Percentiles rank a stretch among this genome's conserved stretches.
These are phyloP conservation scores for Hydractinia symbiolongicarpus DNA, from an alignment of 30 jellyfish, hydroid and myxozoan species.

Conservation along the genomic window DNA sequence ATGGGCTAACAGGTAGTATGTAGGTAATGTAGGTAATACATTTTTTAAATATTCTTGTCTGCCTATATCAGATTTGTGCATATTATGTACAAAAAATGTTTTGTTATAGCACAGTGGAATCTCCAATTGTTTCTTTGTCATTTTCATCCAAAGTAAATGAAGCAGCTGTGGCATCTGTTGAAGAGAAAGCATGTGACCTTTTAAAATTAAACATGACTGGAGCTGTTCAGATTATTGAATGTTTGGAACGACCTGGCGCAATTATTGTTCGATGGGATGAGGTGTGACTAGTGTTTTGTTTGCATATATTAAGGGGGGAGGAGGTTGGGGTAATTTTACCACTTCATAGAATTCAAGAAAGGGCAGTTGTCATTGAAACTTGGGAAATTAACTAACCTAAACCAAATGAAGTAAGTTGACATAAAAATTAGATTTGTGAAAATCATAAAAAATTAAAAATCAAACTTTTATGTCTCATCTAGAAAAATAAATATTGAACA, in stretches of 20 bases:
- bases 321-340: background rate
- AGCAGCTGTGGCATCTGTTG: conserved; percentile 36
- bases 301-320: background rate
- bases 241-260: conserved; percentile 94
- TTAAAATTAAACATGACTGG: conserved; percentile 72
- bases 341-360: background rate
- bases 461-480: too few relatives aligned
- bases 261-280: conserved; percentile 93
- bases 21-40: too few relatives aligned
- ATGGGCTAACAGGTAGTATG: too few relatives aligned
- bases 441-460: too few relatives aligned
- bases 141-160: conserved; percentile 63
- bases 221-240: conserved; percentile 75
- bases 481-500: too few relatives aligned
- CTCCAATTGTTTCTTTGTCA: conserved; percentile 72
- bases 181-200: conserved; percentile 53
- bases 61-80: too few relatives aligned
- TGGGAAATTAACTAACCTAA: too few relatives aligned
- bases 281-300: conserved; percentile 30
- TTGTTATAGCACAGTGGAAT: conserved; percentile 10
- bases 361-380: too few relatives aligned
- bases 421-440: too few relatives aligned
- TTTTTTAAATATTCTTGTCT: too few relatives aligned
- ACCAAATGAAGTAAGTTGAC: too few relatives aligned
- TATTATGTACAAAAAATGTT: too few relatives aligned